Conservation (phyloP, 2,888 invertebrate species). For the Drosophila ustulata region DNA sequence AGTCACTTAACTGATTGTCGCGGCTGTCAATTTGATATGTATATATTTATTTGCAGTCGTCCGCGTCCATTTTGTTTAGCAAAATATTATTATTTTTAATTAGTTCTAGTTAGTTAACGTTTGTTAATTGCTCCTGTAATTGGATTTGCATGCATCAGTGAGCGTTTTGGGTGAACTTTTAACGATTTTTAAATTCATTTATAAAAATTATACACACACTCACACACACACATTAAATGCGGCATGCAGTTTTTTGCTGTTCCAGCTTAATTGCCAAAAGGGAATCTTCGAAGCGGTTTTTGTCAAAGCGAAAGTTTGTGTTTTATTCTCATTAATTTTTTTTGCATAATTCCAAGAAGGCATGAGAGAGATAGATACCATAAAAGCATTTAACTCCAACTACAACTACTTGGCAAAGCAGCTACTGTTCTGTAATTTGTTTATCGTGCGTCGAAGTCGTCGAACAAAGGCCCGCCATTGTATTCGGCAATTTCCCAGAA, state of each 20-base stretch:
- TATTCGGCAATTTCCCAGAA: conserved; percentile 85
- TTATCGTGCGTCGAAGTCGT: conserved; percentile 60
- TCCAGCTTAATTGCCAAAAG: conserved; percentile 47
- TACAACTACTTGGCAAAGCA: conserved; percentile 34
- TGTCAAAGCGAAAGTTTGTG: conserved; percentile 54
- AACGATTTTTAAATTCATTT: conserved; percentile 62
- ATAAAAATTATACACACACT: conserved; percentile 49
- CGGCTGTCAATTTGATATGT: conserved; percentile 19
- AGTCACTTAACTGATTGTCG: conserved; percentile 36
- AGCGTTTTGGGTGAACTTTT: conserved; percentile 62
- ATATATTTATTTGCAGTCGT: conserved; percentile 17
- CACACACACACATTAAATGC: conserved; percentile 29
- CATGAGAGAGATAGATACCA: conserved; percentile 37
- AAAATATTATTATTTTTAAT: conserved; percentile 79
- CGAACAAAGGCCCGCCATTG: conserved; percentile 82
- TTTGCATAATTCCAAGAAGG: conserved; percentile 59
- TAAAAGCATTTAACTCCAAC: conserved; percentile 41
- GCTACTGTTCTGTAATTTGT: conserved; percentile 63
- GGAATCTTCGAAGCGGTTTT: conserved; percentile 40
- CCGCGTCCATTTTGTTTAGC: conserved; percentile 55
- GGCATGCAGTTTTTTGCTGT: conserved; percentile 30
- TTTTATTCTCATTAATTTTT: conserved; percentile 8
- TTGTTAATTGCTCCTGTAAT: conserved; percentile 83
- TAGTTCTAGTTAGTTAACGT: conserved; percentile 83
- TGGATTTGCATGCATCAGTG: conserved; percentile 80